Evolutionary conservation across 2,888 invertebrate genomes (phyloP), one percentile per base, ranked within the genome.

Genomic region (Villa cingulata): DNA sequence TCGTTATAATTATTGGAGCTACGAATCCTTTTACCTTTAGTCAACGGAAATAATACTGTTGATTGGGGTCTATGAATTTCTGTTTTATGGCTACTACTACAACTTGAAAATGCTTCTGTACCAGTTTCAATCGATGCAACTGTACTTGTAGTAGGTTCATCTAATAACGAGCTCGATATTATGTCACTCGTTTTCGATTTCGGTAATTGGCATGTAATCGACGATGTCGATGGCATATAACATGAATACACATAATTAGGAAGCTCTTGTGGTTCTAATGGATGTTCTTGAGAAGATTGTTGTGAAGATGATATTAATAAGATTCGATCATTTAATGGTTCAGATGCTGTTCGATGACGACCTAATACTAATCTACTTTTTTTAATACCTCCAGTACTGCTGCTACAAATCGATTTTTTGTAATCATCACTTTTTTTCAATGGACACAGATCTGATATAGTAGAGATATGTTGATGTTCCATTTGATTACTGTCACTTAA

Each of bases 321-420:
- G n/a, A 42, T 32, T 12, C 59, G 58, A 54, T 64, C 65, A 46
- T 57, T 61, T 40, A 62, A 60, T 40, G 58, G 59, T 37, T 58
- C 60, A 45, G 65, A 62, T 19, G 64, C 61, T 29, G 64, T 68
- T 48, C 64, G 63, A 56, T 68, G 63, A 18, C 66, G 61, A 49
- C 66, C 63, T 41, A 66, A 49, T 19, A 60, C 48, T 3, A 65
- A 61, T 41, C 46, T 42, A 20, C 17, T 43, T 17, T 48, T 43
- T 46, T 44, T 42, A 27, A 38, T 46, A 37, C 37, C 18, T 27
- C 15, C 14, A 32, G 29, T 46, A 32, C 12, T 2, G 4, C 3
- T 3, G 12, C 12, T 9, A 12, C 12, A 12, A 7, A 23, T 23
- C 37, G 43, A 41, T 27, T 46, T 40, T 10, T 42, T 18, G 37